Conservation (phyloP, 2,797 vertebrate species). For the Falco peregrinus region DNA sequence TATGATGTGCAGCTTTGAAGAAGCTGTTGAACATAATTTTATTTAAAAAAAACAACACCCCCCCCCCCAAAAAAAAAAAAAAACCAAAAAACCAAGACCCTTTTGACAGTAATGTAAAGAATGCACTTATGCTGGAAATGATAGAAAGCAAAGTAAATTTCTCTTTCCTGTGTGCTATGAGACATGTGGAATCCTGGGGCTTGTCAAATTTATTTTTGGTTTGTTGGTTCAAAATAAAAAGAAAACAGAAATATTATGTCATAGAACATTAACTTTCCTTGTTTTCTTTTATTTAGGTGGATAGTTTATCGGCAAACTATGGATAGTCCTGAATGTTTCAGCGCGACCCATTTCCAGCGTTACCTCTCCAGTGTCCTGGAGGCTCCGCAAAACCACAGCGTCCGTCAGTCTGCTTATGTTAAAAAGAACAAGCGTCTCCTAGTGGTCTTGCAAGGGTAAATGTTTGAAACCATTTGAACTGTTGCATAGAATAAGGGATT, state of each 20-base stretch:
- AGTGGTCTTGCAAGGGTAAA: constrained; percentile 91
- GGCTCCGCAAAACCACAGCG: constrained; percentile 75
- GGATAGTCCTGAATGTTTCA: constrained; percentile 86
- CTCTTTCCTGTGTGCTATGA: neutral
- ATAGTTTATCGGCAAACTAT: constrained; percentile 85
- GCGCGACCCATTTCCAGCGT: constrained; percentile 87
- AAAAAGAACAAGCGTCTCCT: constrained; percentile 80
- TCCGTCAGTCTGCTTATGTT: constrained; percentile 58
- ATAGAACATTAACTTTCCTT: neutral
- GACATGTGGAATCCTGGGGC: neutral
- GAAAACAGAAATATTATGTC: neutral
- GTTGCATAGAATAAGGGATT: neutral
- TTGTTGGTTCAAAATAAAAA: neutral
- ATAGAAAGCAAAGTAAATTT: neutral
- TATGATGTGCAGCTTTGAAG: neutral
- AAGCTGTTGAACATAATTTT: neutral
- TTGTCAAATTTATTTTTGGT: neutral
- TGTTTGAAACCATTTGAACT: neutral
- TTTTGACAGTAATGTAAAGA: neutral
- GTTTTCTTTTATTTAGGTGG: constrained; percentile 79
- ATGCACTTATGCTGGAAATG: neutral
- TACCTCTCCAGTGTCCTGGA: constrained; percentile 86
- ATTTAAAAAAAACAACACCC: neutral
- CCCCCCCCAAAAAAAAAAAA: neutral
- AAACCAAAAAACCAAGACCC: neutral